Base-by-base conservation (phyloP, 2,113 vertebrate species). In the Clupea harengus region DNA sequence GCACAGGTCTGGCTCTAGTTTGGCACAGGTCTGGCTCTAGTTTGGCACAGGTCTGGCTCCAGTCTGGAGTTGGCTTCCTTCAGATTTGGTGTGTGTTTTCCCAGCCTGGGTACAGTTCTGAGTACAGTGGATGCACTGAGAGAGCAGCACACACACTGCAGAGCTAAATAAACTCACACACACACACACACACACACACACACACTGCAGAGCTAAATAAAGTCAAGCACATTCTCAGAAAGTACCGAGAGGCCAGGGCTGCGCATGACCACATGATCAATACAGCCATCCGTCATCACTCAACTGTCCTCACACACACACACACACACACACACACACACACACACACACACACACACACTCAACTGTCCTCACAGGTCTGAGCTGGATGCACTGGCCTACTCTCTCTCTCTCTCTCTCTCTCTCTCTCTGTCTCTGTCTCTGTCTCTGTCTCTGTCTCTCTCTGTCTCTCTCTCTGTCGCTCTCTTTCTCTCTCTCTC, bases 331-430 rank as follows among this genome's bases (percentile, higher is more conserved):
- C n/a, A n/a, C n/a, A n/a, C n/a, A n/a, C n/a, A n/a, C n/a, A n/a
- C n/a, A n/a, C n/a, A n/a, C n/a, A n/a, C n/a, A n/a, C n/a, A n/a
- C n/a, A n/a, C n/a, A n/a, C n/a, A n/a, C n/a, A n/a, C 20, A 22
- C 54, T 60, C 54, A 3, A 60, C 17, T 57, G 18, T 57, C 54
- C 54, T 60, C 13, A 4, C 18, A 60, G 54, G 54, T 3, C 54
- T 60, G 20, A 22, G 54, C 4, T 22, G 54, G 22, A 7, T 60
- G 4, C 54, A 39, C 32, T 78, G 45, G 3, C 81, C 32, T 18
- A 15, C 80, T 81, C 44, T 81, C 45, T 81, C 4, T 81, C 80
- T 46, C 64, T 72, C n/a, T 72, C 64, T 67, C 25, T 67, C n/a
- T 67, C 25, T 28, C 4, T 67, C 22, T 67, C 64, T 75, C 11